Evolutionary conservation across 2,888 invertebrate genomes (phyloP).

Genomic region (Morpho deidamia): DNA sequence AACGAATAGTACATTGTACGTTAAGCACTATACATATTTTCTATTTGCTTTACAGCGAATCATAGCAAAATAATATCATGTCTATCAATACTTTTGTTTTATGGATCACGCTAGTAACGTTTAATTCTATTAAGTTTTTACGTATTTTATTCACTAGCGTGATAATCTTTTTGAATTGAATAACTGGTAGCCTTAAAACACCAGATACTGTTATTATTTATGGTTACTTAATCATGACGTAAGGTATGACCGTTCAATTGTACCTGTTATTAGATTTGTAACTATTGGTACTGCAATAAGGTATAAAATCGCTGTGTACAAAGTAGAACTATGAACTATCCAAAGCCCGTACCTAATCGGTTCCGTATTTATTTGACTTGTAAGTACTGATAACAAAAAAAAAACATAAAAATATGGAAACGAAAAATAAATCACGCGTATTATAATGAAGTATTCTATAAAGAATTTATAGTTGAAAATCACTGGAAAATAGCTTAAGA

Average conservation of each 20-base stretch:
- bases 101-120: no score
- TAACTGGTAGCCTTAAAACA: neutral
- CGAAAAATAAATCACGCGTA: neutral
- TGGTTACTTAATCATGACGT: constrained; percentile 3
- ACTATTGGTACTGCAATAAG: neutral
- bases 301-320: neutral
- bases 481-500: no score
- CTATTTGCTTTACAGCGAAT: no score
- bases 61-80: no score
- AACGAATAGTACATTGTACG: no score
- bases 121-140: no score
- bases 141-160: no score
- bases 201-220: neutral
- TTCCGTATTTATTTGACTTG: constrained; percentile 9
- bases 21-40: no score
- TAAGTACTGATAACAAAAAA: constrained; percentile 12
- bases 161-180: neutral
- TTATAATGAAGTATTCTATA: no score
- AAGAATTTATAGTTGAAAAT: no score
- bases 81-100: no score
- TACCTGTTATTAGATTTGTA: neutral
- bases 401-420: neutral
- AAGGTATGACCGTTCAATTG: neutral
- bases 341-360: constrained; percentile 3
- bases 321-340: constrained; percentile 3